phyloP scores from a whole-genome alignment of 2,113 vertebrate species.

The Oncorhynchus clarkii region DNA sequence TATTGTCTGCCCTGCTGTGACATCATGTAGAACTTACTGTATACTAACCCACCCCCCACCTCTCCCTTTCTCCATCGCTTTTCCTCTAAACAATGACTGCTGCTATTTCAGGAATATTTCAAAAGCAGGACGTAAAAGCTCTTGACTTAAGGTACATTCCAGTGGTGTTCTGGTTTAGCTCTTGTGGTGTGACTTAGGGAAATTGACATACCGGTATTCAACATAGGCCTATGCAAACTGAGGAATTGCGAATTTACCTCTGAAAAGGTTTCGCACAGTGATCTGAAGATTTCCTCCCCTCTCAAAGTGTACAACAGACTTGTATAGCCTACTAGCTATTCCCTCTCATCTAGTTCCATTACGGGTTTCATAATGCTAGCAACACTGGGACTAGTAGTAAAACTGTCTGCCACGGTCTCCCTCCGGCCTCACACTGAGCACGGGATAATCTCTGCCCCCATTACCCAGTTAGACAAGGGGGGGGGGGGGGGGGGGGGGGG shows the following conservation, averaged over 20 bases:
- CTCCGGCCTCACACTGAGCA: constrained; percentile 47
- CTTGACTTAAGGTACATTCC: constrained; percentile 2
- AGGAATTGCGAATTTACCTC: neutral
- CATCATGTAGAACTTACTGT: neutral
- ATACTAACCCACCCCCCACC: neutral
- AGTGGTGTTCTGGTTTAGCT: neutral
- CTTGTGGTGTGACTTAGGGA: neutral
- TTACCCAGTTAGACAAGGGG: constrained; percentile 46
- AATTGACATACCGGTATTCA: neutral
- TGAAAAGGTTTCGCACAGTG: constrained; percentile 13
- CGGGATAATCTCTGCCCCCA: constrained; percentile 57
- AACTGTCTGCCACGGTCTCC: constrained; percentile 32
- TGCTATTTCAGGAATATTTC: constrained; percentile 10
- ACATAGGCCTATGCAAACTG: neutral
- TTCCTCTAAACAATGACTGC: constrained; percentile 9
- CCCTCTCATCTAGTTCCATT: constrained; percentile 49
- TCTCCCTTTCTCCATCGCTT: neutral
- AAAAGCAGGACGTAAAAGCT: neutral
- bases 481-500: constrained; percentile 15
- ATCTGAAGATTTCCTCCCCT: constrained; percentile 19
- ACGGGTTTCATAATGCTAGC: constrained; percentile 56
- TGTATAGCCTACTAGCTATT: constrained; percentile 7
- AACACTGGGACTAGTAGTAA: constrained; percentile 47
- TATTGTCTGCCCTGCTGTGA: neutral
- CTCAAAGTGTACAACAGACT: neutral